Conservation (phyloP, 92 coral and sea anemone genomes). For the Blastomussa wellsi region DNA sequence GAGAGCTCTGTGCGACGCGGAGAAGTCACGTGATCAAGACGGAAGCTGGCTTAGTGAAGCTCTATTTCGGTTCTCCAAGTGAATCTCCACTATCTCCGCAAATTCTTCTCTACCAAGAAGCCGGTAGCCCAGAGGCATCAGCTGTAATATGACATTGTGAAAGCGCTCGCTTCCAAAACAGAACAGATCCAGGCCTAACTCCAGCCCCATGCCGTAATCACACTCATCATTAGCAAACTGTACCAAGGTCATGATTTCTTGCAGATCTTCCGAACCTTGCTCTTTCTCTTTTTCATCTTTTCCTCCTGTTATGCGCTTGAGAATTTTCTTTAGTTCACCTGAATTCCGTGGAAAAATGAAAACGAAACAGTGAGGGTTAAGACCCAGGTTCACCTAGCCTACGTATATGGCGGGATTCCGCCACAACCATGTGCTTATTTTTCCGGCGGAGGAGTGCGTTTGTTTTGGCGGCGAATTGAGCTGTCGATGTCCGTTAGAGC, state of each 20-base stretch:
- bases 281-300: conserved; percentile 72
- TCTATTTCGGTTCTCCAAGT: conserved; percentile 58
- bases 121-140: conserved; percentile 87
- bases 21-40: background rate
- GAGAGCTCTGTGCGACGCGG: background rate
- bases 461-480: no score
- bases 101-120: conserved; percentile 75
- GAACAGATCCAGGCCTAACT: conserved; percentile 90
- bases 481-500: no score
- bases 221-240: conserved; percentile 99
- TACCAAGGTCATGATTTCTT: conserved; percentile 86
- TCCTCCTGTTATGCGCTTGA: conserved; percentile 70
- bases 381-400: no score
- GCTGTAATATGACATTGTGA: conserved; percentile 72
- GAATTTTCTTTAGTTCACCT: conserved; percentile 87
- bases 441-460: no score
- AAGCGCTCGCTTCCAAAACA: conserved; percentile 92
- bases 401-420: no score
- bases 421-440: no score
- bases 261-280: conserved; percentile 85
- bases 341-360: background rate
- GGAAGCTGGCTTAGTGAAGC: conserved; percentile 34
- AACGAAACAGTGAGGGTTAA: background rate
- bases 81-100: conserved; percentile 77
- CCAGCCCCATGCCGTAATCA: conserved; percentile 99